Evolutionary conservation across 2,113 vertebrate genomes (phyloP), one percentile per base, ranked within the genome.

Genomic region (Blennius ocellaris): DNA sequence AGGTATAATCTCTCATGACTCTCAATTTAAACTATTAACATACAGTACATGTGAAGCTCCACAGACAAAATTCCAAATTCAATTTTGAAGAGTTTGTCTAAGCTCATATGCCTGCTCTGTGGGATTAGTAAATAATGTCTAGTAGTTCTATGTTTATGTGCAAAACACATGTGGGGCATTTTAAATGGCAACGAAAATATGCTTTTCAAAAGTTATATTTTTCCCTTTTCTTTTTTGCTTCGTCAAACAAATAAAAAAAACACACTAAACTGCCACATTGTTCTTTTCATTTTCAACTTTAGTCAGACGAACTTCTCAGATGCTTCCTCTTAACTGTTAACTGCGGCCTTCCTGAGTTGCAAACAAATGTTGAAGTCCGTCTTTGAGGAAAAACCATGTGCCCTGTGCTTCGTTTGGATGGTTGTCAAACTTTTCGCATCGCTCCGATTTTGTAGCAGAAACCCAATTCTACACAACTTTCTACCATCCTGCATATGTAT

Each of bases 281-380:
- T 67, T 78, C 74, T 51, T 63, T 72, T 80, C 75, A 59, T 70
- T 72, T 61, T 81, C 48, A 54, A 40, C 76, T 64, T 64, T 61
- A 53, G 49, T 84, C 12, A 70, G 67, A 38, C 36, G 44, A n/a
- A 39, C 49, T 44, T 51, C 59, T 49, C 71, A 51, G 68, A 82
- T 0, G 37, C 54, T 67, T 53, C 38, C 43, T 60, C 56, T 73
- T 61, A 78, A 73, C 52, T 36, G 7, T 37, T 15, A 69, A 67
- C 65, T 69, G 57, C 79, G 47, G 47, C 17, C 49, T 21, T 14
- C 15, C 55, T 70, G 12, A 48, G 52, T 21, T 54, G 62, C 16
- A 48, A 66, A 61, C 57, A 48, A 72, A 41, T 51, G 70, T 69
- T 72, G 49, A 69, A 83, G 21, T 52, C 38, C 15, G n/a, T 14